Conservation (phyloP, 2,113 vertebrate genomes). For the Urocitellus parryii region DNA sequence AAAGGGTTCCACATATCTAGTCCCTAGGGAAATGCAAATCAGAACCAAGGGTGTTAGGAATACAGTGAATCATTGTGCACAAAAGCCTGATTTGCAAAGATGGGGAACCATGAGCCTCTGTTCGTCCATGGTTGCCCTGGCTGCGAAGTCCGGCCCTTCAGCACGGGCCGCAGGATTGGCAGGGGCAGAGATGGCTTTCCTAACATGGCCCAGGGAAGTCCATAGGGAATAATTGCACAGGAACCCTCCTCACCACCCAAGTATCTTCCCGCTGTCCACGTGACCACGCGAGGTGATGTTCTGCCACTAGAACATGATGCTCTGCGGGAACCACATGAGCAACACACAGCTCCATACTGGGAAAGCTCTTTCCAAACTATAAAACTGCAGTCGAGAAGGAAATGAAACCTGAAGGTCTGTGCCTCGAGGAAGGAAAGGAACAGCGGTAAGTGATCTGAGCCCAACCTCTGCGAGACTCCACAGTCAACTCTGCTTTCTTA, state of each 20-base stretch:
- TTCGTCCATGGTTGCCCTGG: too few species aligned
- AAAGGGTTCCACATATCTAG: too few species aligned
- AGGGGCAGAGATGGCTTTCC: neutral
- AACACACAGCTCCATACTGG: rapidly evolving
- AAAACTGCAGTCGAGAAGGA: neutral
- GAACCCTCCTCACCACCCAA: too few species aligned
- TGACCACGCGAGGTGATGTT: neutral
- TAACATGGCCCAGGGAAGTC: neutral
- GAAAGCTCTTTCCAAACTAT: neutral
- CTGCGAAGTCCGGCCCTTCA: too few species aligned
- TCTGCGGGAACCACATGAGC: neutral
- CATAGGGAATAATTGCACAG: rapidly evolving
- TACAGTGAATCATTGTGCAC: neutral
- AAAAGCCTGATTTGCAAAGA: neutral
- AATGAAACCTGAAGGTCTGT: neutral
- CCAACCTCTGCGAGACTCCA: rapidly evolving
- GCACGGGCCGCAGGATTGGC: too few species aligned
- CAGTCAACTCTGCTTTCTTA: neutral
- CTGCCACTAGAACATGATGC: too few species aligned
- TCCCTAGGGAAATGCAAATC: neutral
- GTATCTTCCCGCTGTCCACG: rapidly evolving
- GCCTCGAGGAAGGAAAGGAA: neutral
- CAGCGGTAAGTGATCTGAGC: neutral
- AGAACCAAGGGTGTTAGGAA: neutral
- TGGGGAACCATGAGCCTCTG: rapidly evolving